Conservation (phyloP, 2,888 invertebrate genomes). For the Ashinkailepas kermadecensis region DNA sequence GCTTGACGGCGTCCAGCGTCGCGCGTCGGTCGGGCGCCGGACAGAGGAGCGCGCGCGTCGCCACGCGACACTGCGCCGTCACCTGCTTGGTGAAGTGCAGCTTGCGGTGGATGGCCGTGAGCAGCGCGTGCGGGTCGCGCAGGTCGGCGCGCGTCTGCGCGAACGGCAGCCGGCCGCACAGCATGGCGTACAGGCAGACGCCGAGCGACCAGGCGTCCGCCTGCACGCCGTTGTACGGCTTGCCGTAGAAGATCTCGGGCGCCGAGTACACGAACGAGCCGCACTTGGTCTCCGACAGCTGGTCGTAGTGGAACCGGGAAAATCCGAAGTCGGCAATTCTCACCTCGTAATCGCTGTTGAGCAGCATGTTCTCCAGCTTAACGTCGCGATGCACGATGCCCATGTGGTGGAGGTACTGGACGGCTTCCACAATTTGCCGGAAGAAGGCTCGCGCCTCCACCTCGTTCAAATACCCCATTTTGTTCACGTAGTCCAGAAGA, state of each 20-base stretch:
- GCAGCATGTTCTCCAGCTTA: conserved; percentile 18
- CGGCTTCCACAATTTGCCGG: conserved; percentile 5
- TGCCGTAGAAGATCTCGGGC: conserved; percentile 3
- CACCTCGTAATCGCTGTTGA: conserved; percentile 1
- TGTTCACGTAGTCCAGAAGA: conserved; percentile 15
- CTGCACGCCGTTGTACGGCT: not conserved
- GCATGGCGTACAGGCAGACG: conserved; percentile 11
- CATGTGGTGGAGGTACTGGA: conserved; percentile 19
- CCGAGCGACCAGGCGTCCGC: conserved; percentile 6
- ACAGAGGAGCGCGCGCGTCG: not conserved
- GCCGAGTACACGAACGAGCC: conserved; percentile 19
- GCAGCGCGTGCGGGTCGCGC: conserved; percentile 17
- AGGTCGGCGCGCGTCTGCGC: conserved; percentile 15
- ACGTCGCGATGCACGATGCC: conserved; percentile 9
- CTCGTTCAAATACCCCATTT: conserved; percentile 12
- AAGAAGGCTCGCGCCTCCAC: conserved; percentile 19
- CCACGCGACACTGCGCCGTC: not conserved
- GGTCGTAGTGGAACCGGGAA: not conserved
- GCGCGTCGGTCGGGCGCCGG: conserved; percentile 3
- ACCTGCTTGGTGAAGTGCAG: conserved; percentile 17
- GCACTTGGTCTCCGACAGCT: conserved; percentile 8
- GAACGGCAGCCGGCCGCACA: conserved; percentile 19
- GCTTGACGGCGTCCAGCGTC: not conserved
- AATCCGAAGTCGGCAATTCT: conserved; percentile 16
- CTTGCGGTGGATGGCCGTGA: conserved; percentile 14